Percentiles rank a stretch among this genome's conserved stretches.
These are phyloP conservation scores for Poecile atricapillus DNA, from an alignment of 2,113 vertebrate species.

Conservation along the genomic window DNA sequence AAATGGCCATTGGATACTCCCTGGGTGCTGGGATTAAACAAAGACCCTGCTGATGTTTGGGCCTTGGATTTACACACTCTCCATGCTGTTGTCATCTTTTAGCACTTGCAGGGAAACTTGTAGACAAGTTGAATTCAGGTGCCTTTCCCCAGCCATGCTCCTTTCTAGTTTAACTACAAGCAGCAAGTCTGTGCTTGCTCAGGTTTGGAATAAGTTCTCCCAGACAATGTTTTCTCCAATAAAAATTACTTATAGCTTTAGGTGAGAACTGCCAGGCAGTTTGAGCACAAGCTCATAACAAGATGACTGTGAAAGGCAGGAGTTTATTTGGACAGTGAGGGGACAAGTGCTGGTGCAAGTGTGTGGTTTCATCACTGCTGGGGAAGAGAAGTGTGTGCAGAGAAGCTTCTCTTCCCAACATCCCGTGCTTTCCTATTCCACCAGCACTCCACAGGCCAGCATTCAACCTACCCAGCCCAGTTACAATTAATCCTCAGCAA, in stretches of 20 bases:
- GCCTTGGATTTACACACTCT: neutral
- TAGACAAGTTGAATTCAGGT: neutral
- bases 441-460: neutral
- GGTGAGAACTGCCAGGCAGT: neutral
- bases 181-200: neutral
- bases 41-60: neutral
- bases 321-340: neutral
- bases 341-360: neutral
- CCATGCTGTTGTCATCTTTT: neutral
- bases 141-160: neutral
- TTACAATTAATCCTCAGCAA: constrained; percentile 41
- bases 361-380: neutral
- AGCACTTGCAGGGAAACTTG: neutral
- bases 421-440: constrained; percentile 13
- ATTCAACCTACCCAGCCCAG: neutral
- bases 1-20: neutral
- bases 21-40: neutral
- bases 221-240: neutral
- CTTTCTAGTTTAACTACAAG: neutral
- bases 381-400: neutral
- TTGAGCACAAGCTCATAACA: neutral
- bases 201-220: neutral
- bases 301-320: neutral
- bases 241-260: neutral
- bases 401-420: neutral